These are phyloP conservation scores for Apogon hyalosoma DNA, from an alignment of 2,797 vertebrate species.

Conservation along the genomic window DNA sequence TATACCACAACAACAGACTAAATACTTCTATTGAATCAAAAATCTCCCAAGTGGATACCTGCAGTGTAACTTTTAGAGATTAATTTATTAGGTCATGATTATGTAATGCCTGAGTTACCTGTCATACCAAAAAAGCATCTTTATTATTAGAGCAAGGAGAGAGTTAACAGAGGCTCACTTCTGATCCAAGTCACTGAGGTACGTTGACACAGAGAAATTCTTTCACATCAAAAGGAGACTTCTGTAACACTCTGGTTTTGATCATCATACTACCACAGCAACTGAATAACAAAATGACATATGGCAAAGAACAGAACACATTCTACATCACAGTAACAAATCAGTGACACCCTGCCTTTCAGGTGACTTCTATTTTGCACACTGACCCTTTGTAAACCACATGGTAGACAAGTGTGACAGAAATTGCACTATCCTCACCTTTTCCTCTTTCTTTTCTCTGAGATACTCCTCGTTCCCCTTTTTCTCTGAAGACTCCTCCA, in stretches of 20 bases:
- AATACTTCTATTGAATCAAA: slow-evolving; percentile 1
- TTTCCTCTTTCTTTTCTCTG: slow-evolving; percentile 90
- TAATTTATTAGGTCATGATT: not conserved
- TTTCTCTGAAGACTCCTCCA: slow-evolving; percentile 84
- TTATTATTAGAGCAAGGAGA: not conserved
- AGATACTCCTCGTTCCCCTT: slow-evolving; percentile 89
- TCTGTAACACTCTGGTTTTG: too few relatives aligned
- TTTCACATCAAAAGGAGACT: too few relatives aligned
- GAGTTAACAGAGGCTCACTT: not conserved
- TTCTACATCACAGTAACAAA: too few relatives aligned
- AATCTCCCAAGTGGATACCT: not conserved
- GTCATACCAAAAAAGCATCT: not conserved
- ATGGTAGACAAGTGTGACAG: not conserved
- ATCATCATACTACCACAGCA: too few relatives aligned
- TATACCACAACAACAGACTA: not conserved
- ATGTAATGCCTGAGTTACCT: not conserved
- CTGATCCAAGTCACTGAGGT: too few relatives aligned
- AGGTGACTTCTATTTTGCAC: too few relatives aligned
- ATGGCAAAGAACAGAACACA: too few relatives aligned
- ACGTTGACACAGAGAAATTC: too few relatives aligned
- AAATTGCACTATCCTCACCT: slow-evolving; percentile 71
- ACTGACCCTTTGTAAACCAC: too few relatives aligned
- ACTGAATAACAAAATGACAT: too few relatives aligned
- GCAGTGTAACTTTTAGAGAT: not conserved
- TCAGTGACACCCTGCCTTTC: too few relatives aligned